Evolutionary conservation across 2,113 vertebrate genomes (phyloP).

Genomic region (Siniperca knerii): DNA sequence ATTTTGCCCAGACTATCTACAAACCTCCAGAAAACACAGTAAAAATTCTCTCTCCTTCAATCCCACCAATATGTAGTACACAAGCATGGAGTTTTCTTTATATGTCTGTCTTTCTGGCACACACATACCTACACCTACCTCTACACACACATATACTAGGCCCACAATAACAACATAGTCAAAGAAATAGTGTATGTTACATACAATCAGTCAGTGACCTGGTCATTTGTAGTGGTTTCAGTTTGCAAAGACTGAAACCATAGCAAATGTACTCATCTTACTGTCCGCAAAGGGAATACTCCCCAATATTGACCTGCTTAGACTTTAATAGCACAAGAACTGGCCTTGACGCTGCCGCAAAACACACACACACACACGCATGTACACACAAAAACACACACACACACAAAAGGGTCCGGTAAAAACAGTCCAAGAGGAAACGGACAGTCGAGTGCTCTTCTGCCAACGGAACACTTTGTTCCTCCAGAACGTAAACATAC

Average conservation of each 20-base stretch:
- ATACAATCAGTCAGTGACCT: constrained; percentile 35
- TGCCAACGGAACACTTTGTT: constrained; percentile 86
- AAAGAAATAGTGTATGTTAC: not conserved
- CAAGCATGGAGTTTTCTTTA: not conserved
- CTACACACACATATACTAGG: not conserved
- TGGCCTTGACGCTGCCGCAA: constrained; percentile 43
- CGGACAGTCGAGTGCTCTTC: constrained; percentile 78
- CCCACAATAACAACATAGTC: not conserved
- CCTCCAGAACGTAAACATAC: constrained; percentile 84
- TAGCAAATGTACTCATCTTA: constrained; percentile 24
- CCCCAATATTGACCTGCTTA: constrained; percentile 50
- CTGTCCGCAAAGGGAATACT: constrained; percentile 23
- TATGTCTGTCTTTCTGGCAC: not conserved
- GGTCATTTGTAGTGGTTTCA: constrained; percentile 34
- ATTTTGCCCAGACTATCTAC: constrained; percentile 12
- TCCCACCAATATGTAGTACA: not conserved
- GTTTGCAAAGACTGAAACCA: not conserved
- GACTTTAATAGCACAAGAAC: constrained; percentile 54
- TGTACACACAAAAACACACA: constrained; percentile 8
- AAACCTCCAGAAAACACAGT: constrained; percentile 12
- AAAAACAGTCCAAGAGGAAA: constrained; percentile 73
- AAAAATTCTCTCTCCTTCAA: not conserved
- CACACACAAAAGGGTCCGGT: constrained; percentile 53
- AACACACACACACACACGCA: constrained; percentile 30
- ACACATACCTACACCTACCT: not conserved